phyloP scores from a whole-genome alignment of 2,797 vertebrate species.

The Malurus leucopterus region DNA sequence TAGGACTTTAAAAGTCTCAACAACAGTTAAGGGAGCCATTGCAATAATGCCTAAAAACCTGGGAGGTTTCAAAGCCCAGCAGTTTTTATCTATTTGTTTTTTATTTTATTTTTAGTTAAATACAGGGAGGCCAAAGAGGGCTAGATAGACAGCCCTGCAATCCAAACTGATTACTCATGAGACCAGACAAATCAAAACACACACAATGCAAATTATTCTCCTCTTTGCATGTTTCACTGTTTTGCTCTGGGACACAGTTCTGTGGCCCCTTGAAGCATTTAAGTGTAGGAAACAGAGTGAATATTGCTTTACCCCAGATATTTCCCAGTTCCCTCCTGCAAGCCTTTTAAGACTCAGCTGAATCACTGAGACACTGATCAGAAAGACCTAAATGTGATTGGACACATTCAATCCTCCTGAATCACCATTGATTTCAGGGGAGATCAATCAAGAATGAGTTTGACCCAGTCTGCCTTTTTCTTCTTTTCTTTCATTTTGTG shows the following conservation, averaged over 20 bases:
- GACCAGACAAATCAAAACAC: background rate
- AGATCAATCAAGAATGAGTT: constrained; percentile 22
- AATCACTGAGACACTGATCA: background rate
- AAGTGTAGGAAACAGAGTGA: background rate
- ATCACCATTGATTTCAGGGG: background rate
- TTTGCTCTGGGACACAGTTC: background rate
- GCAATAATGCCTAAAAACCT: background rate
- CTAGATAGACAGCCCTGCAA: background rate
- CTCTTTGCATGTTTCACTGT: background rate
- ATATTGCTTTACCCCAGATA: background rate
- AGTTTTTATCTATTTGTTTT: background rate
- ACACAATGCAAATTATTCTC: background rate
- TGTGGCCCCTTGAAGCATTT: background rate
- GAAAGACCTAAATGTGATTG: constrained; percentile 6
- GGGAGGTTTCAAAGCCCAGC: background rate
- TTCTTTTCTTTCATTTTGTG: background rate
- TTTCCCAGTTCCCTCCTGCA: background rate
- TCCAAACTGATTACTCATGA: background rate
- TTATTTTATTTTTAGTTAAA: constrained; percentile 26
- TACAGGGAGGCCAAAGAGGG: background rate
- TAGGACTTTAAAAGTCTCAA: background rate
- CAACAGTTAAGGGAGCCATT: constrained; percentile 4
- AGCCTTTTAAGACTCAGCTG: background rate
- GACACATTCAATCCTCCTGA: constrained; percentile 8
- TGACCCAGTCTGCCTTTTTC: background rate